Evolutionary conservation across 1,140 invertebrate genomes (phyloP).

Genomic region (Daktulosphaira vitifoliae): DNA sequence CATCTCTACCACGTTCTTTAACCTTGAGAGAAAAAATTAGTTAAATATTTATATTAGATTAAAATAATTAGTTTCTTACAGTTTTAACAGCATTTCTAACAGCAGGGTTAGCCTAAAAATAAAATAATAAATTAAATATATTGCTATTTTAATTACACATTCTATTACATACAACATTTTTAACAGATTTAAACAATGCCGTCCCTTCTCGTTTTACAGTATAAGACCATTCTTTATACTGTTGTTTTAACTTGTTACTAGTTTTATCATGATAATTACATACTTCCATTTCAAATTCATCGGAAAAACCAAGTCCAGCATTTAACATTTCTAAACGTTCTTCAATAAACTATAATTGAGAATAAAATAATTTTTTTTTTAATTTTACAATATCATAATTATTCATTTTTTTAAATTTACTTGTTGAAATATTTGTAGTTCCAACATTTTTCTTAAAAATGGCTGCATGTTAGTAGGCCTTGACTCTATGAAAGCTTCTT

Average conservation of each 20-base stretch:
- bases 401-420: constrained; percentile 47
- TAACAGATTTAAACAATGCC: constrained; percentile 64
- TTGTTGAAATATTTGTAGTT: constrained; percentile 91
- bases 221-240: constrained; percentile 65
- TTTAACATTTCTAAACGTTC: constrained; percentile 83
- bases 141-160: too few relatives aligned
- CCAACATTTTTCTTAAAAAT: constrained; percentile 80
- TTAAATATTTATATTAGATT: neutral
- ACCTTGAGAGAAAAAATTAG: constrained; percentile 47
- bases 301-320: constrained; percentile 77
- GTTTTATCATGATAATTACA: constrained; percentile 75
- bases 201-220: constrained; percentile 57
- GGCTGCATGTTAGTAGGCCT: constrained; percentile 71
- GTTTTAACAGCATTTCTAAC: constrained; percentile 71
- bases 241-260: constrained; percentile 62
- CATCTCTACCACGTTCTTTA: constrained; percentile 64
- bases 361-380: neutral
- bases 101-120: constrained; percentile 68
- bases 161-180: constrained; percentile 54
- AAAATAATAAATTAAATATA: neutral
- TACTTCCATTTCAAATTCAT: constrained; percentile 88
- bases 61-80: constrained; percentile 49
- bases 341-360: constrained; percentile 70
- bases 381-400: neutral
- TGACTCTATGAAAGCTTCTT: constrained; percentile 75